Evolutionary conservation across 2,797 vertebrate genomes (phyloP).

Genomic region (Bradypus variegatus): DNA sequence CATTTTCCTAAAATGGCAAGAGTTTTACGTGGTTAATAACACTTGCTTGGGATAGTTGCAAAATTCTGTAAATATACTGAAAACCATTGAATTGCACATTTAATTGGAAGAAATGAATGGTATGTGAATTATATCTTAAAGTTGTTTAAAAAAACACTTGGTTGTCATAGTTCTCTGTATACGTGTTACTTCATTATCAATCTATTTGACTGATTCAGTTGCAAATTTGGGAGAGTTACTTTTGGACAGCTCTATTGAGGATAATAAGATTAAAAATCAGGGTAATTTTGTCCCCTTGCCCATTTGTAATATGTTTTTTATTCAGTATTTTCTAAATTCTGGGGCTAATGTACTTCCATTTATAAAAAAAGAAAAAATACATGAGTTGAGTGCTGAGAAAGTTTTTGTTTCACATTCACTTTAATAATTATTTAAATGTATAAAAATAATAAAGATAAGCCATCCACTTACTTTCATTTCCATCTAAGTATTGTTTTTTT

Average conservation of each 20-base stretch:
- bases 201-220: not conserved
- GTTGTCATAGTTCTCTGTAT: constrained; percentile 28
- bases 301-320: not conserved
- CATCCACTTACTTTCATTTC: not conserved
- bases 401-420: not conserved
- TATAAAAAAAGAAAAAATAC: not conserved
- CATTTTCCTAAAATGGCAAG: not conserved
- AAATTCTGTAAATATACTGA: not conserved
- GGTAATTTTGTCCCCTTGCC: not conserved
- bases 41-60: not conserved
- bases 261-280: not conserved
- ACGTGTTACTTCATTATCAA: constrained; percentile 36
- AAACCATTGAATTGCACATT: not conserved
- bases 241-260: not conserved
- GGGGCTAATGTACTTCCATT: not conserved
- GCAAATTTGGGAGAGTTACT: not conserved
- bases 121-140: not conserved
- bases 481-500: not conserved
- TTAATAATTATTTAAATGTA: not conserved
- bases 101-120: not conserved
- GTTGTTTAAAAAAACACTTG: not conserved
- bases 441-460: not conserved
- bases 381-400: not conserved
- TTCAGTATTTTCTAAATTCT: constrained; percentile 4
- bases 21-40: constrained; percentile 28